Percentiles rank a stretch among this genome's conserved stretches.
Conservation (phyloP, 30 jellyfish, hydroid and myxozoan species). For the Hydra vulgaris region DNA sequence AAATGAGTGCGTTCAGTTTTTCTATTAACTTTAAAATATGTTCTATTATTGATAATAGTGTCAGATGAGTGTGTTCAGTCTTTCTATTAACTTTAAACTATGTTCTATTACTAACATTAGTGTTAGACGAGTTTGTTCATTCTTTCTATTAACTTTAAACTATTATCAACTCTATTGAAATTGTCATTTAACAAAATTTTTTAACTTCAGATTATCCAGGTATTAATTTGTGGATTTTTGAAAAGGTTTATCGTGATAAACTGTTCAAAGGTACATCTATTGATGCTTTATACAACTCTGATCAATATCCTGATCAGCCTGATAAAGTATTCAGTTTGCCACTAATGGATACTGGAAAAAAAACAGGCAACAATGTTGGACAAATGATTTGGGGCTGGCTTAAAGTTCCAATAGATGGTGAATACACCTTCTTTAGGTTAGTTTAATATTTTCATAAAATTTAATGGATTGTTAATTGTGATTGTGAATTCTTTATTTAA, state of each 20-base stretch:
- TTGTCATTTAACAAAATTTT: no score
- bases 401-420: slow-evolving; percentile 93
- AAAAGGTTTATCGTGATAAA: slow-evolving; percentile 40
- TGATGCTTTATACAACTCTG: slow-evolving; percentile 73
- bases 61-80: no score
- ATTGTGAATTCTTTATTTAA: no score
- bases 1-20: no score
- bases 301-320: slow-evolving; percentile 81
- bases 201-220: slow-evolving; percentile 65
- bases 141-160: no score
- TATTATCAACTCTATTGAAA: no score
- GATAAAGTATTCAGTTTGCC: slow-evolving; percentile 26
- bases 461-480: no score
- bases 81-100: no score
- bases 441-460: not conserved
- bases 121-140: no score
- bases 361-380: slow-evolving; percentile 64
- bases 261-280: slow-evolving; percentile 69
- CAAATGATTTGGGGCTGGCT: slow-evolving; percentile 98
- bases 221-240: slow-evolving; percentile 61
- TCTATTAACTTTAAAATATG: no score
- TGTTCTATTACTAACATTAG: no score
- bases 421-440: slow-evolving; percentile 64
- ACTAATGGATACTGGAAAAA: slow-evolving; percentile 75
- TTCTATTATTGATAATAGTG: no score